Evolutionary conservation across 1,140 invertebrate genomes (phyloP), one percentile per base, ranked within the genome.

Genomic region (Drosophila repleta): DNA sequence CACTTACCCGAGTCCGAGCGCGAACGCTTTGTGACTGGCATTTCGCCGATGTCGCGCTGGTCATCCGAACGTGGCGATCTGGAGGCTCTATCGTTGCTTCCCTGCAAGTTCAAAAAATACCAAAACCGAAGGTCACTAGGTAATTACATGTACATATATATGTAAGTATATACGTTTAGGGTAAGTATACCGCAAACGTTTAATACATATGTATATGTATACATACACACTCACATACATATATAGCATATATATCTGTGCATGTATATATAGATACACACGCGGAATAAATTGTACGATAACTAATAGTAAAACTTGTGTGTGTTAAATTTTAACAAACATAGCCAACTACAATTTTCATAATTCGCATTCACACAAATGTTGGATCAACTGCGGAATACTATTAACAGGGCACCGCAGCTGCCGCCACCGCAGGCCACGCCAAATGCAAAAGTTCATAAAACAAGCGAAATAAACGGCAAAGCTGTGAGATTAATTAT

Each of bases 1-100:
- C 69, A 90, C 84, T 89, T 76, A 90, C 89, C 89, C 57, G 89
- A 90, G 61, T 90, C 89, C 17, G 89, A 90, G 43, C 89, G 89
- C 51, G 89, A 82, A 55, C 81, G 70, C 51, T 90, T 90, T 51
- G 88, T 78, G n/a, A 67, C 68, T 43, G 84, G 72, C 67, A 85
- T 79, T 10, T 89, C 80, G 60, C 62, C 78, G 24, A 87, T 88
- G 26, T 90, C 89, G 46, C 84, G 80, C 70, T 90, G 88, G 68
- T 90, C 89, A 65, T 90, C 89, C 63, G 89, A 90, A 76, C 89
- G 89, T 58, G 89, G 90, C 17, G 89, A 90, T 68, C 89, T 89
- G 13, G 89, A 89, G 62, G 90, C 84, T 90, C 89, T 89, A 61
- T 90, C 89, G 81, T 90, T 90, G 78, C 89, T 90, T 55, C 89